Percentiles rank a stretch among this genome's conserved stretches.
Conservation (phyloP, 2,888 invertebrate species). For the Buathra laborator region DNA sequence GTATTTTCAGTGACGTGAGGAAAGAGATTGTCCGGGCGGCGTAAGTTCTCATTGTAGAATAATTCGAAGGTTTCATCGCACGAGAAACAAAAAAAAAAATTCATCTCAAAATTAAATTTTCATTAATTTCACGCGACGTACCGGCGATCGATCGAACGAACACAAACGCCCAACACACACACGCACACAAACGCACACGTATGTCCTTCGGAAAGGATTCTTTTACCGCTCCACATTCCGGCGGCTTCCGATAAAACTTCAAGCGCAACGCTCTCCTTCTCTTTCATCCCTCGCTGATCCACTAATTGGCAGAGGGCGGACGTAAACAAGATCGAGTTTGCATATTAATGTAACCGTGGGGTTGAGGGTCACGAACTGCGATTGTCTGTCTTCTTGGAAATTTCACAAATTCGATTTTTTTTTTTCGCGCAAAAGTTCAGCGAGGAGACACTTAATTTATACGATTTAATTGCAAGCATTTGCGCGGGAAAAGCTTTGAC, state of each 20-base stretch:
- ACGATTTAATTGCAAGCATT: background rate
- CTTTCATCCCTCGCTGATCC: conserved; percentile 6
- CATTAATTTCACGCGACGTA: background rate
- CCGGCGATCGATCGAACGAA: conserved; percentile 6
- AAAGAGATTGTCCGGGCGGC: conserved; percentile 84
- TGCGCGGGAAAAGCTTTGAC: background rate
- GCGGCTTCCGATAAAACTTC: background rate
- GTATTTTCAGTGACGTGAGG: conserved; percentile 85
- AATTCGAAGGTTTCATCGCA: background rate
- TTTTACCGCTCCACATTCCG: conserved; percentile 21
- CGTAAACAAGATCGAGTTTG: conserved; percentile 69
- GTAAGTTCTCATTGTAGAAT: conserved; percentile 83
- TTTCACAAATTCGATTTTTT: background rate
- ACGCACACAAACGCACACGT: background rate
- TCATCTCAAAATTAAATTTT: background rate
- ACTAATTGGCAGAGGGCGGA: conserved; percentile 64
- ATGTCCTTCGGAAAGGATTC: conserved; percentile 47
- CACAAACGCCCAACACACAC: no score
- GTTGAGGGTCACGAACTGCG: conserved; percentile 39
- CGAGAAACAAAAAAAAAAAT: background rate
- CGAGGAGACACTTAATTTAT: background rate
- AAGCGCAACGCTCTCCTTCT: conserved; percentile 7
- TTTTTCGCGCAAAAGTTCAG: background rate
- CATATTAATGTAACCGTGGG: conserved; percentile 61
- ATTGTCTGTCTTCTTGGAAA: conserved; percentile 20